Conservation (phyloP, 2,113 vertebrate genomes). For the Opisthocomus hoazin region DNA sequence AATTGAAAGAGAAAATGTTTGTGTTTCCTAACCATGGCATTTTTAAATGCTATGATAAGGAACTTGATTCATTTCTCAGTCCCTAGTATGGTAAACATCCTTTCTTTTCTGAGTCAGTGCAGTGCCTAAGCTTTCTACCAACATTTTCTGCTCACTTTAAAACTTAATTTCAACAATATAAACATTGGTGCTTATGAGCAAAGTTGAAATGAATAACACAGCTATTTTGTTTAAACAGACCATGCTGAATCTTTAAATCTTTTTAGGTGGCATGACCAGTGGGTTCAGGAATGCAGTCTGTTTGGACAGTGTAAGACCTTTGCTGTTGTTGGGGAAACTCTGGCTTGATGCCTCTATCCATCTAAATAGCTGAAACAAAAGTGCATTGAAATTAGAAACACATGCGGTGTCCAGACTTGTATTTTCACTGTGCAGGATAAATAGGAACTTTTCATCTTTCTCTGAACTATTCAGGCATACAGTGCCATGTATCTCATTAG, state of each 20-base stretch:
- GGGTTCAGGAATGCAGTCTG: constrained; percentile 45
- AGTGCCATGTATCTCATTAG: constrained; percentile 16
- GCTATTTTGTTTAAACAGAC: constrained; percentile 33
- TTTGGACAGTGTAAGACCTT: constrained; percentile 68
- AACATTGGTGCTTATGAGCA: constrained; percentile 12
- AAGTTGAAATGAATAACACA: not conserved
- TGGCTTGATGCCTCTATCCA: constrained; percentile 65
- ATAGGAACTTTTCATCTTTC: constrained; percentile 61
- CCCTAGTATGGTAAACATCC: not conserved
- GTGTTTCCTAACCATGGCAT: not conserved
- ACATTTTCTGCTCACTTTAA: constrained; percentile 34
- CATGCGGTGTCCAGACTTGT: constrained; percentile 56
- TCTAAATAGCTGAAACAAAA: constrained; percentile 64
- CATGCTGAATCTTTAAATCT: constrained; percentile 24
- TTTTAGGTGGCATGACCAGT: constrained; percentile 55
- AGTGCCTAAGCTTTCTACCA: not conserved
- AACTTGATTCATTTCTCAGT: not conserved
- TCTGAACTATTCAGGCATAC: not conserved
- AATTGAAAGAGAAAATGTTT: not conserved
- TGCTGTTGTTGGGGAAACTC: constrained; percentile 65
- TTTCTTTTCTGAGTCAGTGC: not conserved
- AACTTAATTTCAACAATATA: not conserved
- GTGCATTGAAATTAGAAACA: constrained; percentile 68
- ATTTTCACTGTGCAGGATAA: constrained; percentile 56
- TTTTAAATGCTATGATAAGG: not conserved